phyloP scores from a whole-genome alignment of 2,888 invertebrate genomes.

The Nomada goodeniana region DNA sequence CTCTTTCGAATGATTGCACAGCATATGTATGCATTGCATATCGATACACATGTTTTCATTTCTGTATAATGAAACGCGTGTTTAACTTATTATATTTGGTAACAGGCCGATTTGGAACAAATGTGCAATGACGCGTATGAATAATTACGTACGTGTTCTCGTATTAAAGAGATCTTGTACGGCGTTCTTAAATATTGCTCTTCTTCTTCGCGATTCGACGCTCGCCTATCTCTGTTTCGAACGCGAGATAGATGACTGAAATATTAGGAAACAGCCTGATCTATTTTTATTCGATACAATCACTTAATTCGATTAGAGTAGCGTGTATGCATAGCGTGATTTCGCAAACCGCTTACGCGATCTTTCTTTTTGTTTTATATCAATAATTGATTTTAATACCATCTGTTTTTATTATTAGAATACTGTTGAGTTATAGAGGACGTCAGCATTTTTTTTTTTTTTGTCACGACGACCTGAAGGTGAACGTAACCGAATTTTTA shows the following conservation, averaged over 20 bases:
- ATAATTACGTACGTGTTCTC: background rate
- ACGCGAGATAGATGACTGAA: constrained; percentile 5
- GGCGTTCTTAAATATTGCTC: background rate
- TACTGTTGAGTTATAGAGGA: too few relatives aligned
- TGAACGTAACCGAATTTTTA: background rate
- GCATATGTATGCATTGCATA: too few relatives aligned
- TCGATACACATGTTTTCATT: constrained; percentile 3
- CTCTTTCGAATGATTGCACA: background rate
- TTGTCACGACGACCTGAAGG: background rate
- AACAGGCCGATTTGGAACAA: constrained; percentile 16
- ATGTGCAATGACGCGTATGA: constrained; percentile 14
- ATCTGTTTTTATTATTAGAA: too few relatives aligned
- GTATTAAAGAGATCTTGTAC: constrained; percentile 9
- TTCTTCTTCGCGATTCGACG: background rate
- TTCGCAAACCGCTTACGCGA: too few relatives aligned
- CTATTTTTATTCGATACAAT: background rate
- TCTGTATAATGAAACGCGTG: background rate
- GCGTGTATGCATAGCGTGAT: background rate
- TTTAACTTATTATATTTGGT: constrained; percentile 16
- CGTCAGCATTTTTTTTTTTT: too few relatives aligned
- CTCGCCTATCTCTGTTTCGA: background rate
- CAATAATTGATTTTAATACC: too few relatives aligned
- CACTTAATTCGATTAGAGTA: background rate
- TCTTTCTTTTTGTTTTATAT: too few relatives aligned
- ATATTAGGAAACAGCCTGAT: background rate